Percentiles rank a stretch among this genome's conserved stretches.
phyloP scores from a whole-genome alignment of 2,113 vertebrate species.

The Odontesthes bonariensis region DNA sequence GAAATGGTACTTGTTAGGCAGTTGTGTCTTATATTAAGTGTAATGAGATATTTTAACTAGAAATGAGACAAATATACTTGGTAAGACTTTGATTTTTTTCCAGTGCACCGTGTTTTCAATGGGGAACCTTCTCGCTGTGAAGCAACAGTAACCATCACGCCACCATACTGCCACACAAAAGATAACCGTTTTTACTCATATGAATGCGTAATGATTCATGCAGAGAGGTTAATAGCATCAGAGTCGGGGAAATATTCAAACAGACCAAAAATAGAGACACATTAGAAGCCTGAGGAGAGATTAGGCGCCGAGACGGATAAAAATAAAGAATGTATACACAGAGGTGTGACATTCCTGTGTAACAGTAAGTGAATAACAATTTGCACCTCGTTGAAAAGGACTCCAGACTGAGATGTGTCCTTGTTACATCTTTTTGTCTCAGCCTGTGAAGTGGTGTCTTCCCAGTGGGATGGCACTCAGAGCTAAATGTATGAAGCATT shows the following conservation, averaged over 20 bases:
- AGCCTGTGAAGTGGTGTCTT: slow-evolving; percentile 22
- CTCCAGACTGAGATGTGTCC: slow-evolving; percentile 12
- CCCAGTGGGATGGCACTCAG: slow-evolving; percentile 21
- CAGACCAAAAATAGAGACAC: background rate
- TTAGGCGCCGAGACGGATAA: background rate
- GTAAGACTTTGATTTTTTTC: too few relatives aligned
- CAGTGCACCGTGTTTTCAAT: too few relatives aligned
- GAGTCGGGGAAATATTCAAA: background rate
- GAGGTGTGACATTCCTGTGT: background rate
- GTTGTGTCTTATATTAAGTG: too few relatives aligned
- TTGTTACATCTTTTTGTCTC: slow-evolving; percentile 16
- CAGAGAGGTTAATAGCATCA: slow-evolving; percentile 19
- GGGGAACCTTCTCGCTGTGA: too few relatives aligned
- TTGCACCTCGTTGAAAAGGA: background rate
- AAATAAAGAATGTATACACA: background rate
- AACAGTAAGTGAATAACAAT: slow-evolving; percentile 8
- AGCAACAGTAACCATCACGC: too few relatives aligned
- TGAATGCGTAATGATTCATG: slow-evolving; percentile 20
- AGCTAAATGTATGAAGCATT: slow-evolving; percentile 20
- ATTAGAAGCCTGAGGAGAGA: too few relatives aligned
- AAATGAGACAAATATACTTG: too few relatives aligned
- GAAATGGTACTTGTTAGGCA: too few relatives aligned
- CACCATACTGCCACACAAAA: background rate
- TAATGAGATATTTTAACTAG: too few relatives aligned
- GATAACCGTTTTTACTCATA: slow-evolving; percentile 4